These are phyloP conservation scores for Tachysurus vachellii DNA, from an alignment of 2,113 vertebrate genomes.

Conservation along the genomic window DNA sequence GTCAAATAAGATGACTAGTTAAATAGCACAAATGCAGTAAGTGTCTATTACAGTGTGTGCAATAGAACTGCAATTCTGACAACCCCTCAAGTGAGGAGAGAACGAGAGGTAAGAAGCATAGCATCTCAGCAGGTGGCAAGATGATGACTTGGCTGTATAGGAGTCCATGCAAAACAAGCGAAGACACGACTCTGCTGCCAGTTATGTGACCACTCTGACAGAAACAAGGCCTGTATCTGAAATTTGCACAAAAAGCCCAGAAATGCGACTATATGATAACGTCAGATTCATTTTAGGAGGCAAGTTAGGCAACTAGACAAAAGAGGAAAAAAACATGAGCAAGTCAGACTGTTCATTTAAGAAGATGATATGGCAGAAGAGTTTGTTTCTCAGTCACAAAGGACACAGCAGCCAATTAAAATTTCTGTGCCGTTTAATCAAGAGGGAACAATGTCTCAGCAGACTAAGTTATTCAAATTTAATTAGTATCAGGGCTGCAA, in stretches of 20 bases:
- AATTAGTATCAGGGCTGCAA: conserved; percentile 40
- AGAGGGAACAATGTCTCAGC: not conserved
- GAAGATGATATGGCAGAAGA: conserved; percentile 14
- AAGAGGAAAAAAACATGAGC: conserved; percentile 4
- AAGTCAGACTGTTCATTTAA: conserved; percentile 16
- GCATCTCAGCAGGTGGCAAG: conserved; percentile 19
- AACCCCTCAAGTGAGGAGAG: conserved; percentile 19
- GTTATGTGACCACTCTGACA: conserved; percentile 32
- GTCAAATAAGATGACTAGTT: conserved; percentile 14
- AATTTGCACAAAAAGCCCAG: conserved; percentile 2
- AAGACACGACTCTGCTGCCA: conserved; percentile 10
- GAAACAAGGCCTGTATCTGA: conserved; percentile 40
- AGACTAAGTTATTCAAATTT: conserved; percentile 34
- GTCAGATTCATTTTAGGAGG: conserved; percentile 29
- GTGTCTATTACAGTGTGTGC: conserved; percentile 11
- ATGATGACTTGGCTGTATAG: conserved; percentile 24
- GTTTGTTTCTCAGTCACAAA: conserved; percentile 30
- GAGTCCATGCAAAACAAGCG: conserved; percentile 33
- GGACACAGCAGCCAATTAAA: conserved; percentile 33
- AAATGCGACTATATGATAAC: conserved; percentile 28
- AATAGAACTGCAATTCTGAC: conserved; percentile 11
- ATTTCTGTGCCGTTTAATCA: conserved; percentile 27
- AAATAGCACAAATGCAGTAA: conserved; percentile 25
- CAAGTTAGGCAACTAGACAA: conserved; percentile 18
- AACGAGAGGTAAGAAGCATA: not conserved